Conservation (phyloP, 2,888 invertebrate species). For the Heliconius sara region DNA sequence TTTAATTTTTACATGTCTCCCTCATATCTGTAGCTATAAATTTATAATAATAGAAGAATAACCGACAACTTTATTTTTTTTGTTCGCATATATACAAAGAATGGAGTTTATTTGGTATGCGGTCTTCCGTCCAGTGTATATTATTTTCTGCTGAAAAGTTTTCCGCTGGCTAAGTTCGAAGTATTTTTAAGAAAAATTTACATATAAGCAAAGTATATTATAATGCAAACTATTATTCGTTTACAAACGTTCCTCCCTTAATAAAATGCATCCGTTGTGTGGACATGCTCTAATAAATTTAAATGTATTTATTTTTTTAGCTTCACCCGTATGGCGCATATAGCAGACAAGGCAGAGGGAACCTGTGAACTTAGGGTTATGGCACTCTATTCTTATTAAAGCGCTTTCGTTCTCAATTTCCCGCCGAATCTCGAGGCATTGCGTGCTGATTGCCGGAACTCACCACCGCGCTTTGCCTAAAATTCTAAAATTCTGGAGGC, state of each 20-base stretch:
- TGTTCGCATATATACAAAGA: neutral
- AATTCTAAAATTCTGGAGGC: too few relatives aligned
- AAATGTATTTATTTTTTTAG: neutral
- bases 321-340: too few relatives aligned
- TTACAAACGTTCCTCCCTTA: neutral
- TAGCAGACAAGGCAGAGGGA: too few relatives aligned
- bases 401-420: too few relatives aligned
- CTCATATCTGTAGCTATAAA: neutral
- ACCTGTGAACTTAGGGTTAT: too few relatives aligned
- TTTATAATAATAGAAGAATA: neutral
- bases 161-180: slow-evolving; percentile 43
- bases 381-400: too few relatives aligned
- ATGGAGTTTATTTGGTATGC: slow-evolving; percentile 38
- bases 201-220: slow-evolving; percentile 17
- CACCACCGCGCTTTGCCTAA: neutral
- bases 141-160: slow-evolving; percentile 43
- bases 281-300: neutral
- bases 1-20: too few relatives aligned
- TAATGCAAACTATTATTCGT: slow-evolving; percentile 9
- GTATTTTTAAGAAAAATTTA: slow-evolving; percentile 29
- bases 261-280: neutral
- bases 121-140: slow-evolving; percentile 24
- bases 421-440: neutral
- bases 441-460: neutral
- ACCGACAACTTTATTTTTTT: neutral